Conservation (phyloP, 2,797 vertebrate species). For the Remorina albescens region DNA sequence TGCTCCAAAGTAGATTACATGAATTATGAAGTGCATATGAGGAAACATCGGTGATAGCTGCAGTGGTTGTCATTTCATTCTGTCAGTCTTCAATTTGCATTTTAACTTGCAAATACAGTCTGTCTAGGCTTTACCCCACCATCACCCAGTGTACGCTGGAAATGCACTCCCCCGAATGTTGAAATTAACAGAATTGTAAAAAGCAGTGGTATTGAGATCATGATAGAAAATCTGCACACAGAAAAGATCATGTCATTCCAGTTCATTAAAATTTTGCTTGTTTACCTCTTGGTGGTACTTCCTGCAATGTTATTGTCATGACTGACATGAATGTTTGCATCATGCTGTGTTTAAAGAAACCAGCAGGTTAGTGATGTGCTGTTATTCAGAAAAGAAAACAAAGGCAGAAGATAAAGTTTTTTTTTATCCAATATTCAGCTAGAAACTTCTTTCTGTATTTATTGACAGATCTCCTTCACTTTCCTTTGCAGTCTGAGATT, state of each 20-base stretch:
- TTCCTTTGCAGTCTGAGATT: background rate
- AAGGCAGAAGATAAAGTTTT: background rate
- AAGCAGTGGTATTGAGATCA: no score
- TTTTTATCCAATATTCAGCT: background rate
- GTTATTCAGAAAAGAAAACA: background rate
- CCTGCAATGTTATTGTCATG: background rate
- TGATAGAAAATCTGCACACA: background rate
- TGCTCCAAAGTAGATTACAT: background rate
- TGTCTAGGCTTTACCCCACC: no score
- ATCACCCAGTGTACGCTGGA: no score
- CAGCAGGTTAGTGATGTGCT: no score
- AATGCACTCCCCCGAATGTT: no score
- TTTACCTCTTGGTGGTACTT: background rate
- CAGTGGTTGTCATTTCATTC: background rate
- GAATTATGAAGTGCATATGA: constrained; percentile 7
- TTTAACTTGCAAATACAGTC: no score
- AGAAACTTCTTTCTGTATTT: background rate
- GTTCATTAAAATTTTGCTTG: background rate
- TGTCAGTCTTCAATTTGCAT: background rate
- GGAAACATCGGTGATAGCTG: background rate
- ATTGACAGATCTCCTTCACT: background rate
- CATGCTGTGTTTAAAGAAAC: no score
- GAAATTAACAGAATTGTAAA: no score
- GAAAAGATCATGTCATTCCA: background rate
- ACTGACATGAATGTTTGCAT: background rate